phyloP scores from a whole-genome alignment of 2,797 vertebrate genomes.

The Notolepis coatsorum region DNA sequence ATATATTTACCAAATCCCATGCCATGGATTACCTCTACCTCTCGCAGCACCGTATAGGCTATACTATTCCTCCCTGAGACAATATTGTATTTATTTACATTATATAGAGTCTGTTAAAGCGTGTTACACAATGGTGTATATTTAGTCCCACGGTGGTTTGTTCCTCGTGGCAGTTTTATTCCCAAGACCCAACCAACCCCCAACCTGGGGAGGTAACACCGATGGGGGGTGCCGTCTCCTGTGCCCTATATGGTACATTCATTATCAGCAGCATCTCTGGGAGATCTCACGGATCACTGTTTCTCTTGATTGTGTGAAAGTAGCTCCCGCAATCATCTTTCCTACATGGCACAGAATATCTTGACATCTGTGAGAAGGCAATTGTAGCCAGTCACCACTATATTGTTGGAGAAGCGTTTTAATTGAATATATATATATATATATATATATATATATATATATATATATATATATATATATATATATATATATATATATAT shows the following conservation, averaged over 20 bases:
- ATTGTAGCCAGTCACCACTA: too few species aligned
- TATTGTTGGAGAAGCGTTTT: too few species aligned
- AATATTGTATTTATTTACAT: not conserved
- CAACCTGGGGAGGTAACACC: constrained; percentile 11
- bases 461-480: too few species aligned
- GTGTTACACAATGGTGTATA: not conserved
- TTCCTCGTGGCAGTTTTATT: constrained; percentile 33
- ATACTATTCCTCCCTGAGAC: not conserved
- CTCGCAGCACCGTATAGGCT: not conserved
- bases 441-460: too few species aligned
- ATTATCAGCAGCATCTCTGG: constrained; percentile 34
- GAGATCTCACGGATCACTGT: constrained; percentile 39
- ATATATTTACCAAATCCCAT: not conserved
- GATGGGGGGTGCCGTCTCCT: constrained; percentile 47
- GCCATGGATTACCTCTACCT: not conserved
- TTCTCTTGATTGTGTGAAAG: constrained; percentile 10
- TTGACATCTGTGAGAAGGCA: too few species aligned
- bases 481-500: too few species aligned
- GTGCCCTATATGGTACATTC: constrained; percentile 53
- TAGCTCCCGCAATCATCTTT: not conserved
- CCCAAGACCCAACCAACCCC: constrained; percentile 5
- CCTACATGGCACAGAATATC: too few species aligned
- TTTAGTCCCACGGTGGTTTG: constrained; percentile 9
- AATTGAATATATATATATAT: too few species aligned
- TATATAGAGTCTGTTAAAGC: not conserved